Base-by-base conservation (phyloP, 2,888 invertebrate species). In the Lithophane socia region DNA sequence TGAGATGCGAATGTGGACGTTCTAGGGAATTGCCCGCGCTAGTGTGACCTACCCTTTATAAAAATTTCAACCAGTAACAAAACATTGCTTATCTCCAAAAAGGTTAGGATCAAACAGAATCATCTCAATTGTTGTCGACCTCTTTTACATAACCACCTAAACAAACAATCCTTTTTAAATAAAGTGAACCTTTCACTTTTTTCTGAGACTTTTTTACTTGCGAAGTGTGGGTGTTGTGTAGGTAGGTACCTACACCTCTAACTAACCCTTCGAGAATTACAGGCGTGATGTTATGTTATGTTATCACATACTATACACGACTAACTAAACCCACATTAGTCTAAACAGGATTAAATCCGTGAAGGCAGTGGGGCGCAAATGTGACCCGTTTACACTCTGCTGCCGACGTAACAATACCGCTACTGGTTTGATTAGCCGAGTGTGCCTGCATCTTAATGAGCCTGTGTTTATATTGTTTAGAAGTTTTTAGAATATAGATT, bases 351-450 rank as follows among this genome's bases (percentile, higher is more conserved):
- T 75, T 79, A 61, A 83, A 63, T 73, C 79, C 61, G 37, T 29
- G 64, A 42, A 69, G 63, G 65, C 80, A 80, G 63, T 84, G 87
- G 75, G 65, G 76, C 71, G 87, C 78, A 77, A 87, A 85, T 82
- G 75, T 82, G 87, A 81, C 85, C 85, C 74, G 77, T 84, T 87
- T 88, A 76, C 87, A 86, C 83, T 80, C 83, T 63, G 66, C 75
- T 83, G 84, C 63, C 80, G 81, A 77, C 77, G 69, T 65, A 80
- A 80, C 56, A 79, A 84, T 86, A 74, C 71, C 81, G 73, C 78
- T 61, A 75, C 76, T 71, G 69, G 78, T 84, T 84, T 79, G 80
- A 84, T 83, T 87, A 65, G 63, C 70, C n/a, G n/a, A 64, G 66
- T 71, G 49, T 78, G 60, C 52, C 60, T 71, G 54, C 60, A 37